Evolutionary conservation across 30 jellyfish, hydroid and myxozoan species (phyloP), one percentile per base, ranked within the genome.

Genomic region (Turritopsis dohrnii): DNA sequence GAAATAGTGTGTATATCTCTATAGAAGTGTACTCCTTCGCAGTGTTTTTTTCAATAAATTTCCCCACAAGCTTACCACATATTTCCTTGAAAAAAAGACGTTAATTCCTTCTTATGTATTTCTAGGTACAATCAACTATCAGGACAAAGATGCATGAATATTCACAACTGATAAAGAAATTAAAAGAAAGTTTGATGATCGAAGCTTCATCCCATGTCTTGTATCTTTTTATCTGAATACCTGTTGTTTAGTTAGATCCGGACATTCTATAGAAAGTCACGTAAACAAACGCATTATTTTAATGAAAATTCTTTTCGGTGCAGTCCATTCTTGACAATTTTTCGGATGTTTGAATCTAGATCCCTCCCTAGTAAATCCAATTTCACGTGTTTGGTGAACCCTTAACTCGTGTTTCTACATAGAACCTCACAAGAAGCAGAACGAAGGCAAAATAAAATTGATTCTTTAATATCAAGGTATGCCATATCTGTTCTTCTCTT

Each of bases 391-490:
- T 41, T 41, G 60, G n/a, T n/a, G n/a, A n/a, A n/a, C 13, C 60
- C 60, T 41, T 41, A 41, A 41, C 60, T 41, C 9, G 13, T 41
- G 5, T 41, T 41, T 41, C 60, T 3, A 41, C 60, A 20, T 69
- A 82, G 96, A 52, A 88, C 96, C 20, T 85, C 72, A 21, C 74
- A 84, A 73, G 96, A 88, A 88, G 96, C 89, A 21, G 92, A 83
- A 69, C 73, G 96, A 72, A 77, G 96, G 23, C 96, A 88, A 66
- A 65, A 88, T 26, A 91, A 88, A 83, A 79, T 88, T 22, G 91
- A 88, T 25, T 85, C 79, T 25, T 83, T 88, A 24, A 60, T 83
- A 52, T 83, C 96, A 17, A 88, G 79, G 96, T 88, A 83, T 52
- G 94, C 74, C 13, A 9, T 29, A 19, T 74, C 19, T 26, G 19